These are phyloP conservation scores for Sesia apiformis DNA, from an alignment of 2,888 invertebrate species.

Conservation along the genomic window DNA sequence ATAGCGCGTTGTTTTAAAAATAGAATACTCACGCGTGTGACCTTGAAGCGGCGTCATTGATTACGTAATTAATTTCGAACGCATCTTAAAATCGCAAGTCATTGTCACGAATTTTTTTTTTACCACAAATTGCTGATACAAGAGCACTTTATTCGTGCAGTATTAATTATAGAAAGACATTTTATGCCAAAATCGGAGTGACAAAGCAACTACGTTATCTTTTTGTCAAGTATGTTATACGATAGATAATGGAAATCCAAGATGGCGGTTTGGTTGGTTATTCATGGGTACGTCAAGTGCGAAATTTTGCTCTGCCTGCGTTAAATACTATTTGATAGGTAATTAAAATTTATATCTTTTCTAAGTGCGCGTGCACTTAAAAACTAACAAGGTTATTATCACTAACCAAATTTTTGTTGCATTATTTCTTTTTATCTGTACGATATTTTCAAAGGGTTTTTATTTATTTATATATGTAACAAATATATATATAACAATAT, in stretches of 20 bases:
- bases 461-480: too few relatives aligned
- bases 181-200: background rate
- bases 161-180: background rate
- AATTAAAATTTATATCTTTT: too few relatives aligned
- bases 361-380: too few relatives aligned
- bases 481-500: too few relatives aligned
- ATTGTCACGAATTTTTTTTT: background rate
- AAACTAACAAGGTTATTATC: too few relatives aligned
- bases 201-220: conserved; percentile 6
- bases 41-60: background rate
- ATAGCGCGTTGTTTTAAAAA: background rate
- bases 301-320: too few relatives aligned
- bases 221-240: background rate
- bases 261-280: background rate
- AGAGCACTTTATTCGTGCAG: background rate
- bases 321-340: too few relatives aligned
- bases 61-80: background rate
- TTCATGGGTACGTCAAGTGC: background rate
- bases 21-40: background rate
- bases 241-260: background rate
- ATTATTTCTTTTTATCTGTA: too few relatives aligned
- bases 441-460: too few relatives aligned
- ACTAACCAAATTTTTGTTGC: too few relatives aligned
- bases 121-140: background rate
- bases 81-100: conserved; percentile 2